These are phyloP conservation scores for Caenorhabditis macrosperma DNA, from an alignment of 2,888 invertebrate genomes.

Conservation along the genomic window DNA sequence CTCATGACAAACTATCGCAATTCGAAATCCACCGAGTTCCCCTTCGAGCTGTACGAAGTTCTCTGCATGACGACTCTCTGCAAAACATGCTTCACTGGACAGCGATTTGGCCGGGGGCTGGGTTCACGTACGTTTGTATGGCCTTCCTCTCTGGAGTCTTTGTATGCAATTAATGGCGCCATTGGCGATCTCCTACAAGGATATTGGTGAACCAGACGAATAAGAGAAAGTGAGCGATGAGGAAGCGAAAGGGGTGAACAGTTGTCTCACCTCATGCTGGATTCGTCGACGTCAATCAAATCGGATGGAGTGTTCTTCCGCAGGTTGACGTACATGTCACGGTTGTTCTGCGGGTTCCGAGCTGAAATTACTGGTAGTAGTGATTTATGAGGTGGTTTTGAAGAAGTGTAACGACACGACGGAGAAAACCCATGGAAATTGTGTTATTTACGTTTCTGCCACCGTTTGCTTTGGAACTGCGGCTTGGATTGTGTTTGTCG, in stretches of 20 bases:
- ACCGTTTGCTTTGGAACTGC: slow-evolving; percentile 32
- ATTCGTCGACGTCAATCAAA: slow-evolving; percentile 57
- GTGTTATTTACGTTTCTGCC: slow-evolving; percentile 33
- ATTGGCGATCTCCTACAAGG: slow-evolving; percentile 54
- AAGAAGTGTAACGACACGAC: no score
- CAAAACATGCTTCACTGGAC: slow-evolving; percentile 11
- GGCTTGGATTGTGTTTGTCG: background rate
- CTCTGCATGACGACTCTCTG: slow-evolving; percentile 57
- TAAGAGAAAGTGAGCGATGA: slow-evolving; percentile 46
- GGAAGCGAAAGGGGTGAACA: slow-evolving; percentile 7
- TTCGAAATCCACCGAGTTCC: slow-evolving; percentile 54
- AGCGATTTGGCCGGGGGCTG: background rate
- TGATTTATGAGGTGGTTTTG: background rate
- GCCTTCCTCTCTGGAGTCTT: slow-evolving; percentile 61
- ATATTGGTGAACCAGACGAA: slow-evolving; percentile 1
- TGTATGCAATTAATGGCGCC: slow-evolving; percentile 62
- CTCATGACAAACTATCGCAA: slow-evolving; percentile 32
- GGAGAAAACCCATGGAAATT: no score
- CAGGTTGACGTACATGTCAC: slow-evolving; percentile 53
- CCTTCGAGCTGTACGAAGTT: slow-evolving; percentile 38
- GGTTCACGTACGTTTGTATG: slow-evolving; percentile 49
- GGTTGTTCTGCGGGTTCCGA: slow-evolving; percentile 22
- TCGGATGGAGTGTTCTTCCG: slow-evolving; percentile 43
- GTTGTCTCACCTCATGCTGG: slow-evolving; percentile 55
- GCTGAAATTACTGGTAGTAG: slow-evolving; percentile 6